These are phyloP conservation scores for Tiliqua scincoides DNA, from an alignment of 2,113 vertebrate genomes.

Conservation along the genomic window DNA sequence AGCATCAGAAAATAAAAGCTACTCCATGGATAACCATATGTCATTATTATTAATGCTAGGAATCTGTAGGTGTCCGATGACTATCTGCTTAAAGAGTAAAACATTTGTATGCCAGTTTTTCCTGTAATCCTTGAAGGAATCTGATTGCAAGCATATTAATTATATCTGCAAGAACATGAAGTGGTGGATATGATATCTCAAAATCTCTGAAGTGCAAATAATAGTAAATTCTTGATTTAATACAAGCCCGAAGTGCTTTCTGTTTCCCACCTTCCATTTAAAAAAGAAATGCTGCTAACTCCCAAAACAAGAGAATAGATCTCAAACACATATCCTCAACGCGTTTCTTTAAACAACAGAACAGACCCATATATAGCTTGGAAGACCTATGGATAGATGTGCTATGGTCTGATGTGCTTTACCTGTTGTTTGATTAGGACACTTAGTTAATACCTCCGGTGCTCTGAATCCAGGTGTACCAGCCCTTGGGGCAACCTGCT, in stretches of 20 bases:
- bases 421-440: conserved; percentile 95
- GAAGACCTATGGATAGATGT: background rate
- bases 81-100: conserved; percentile 47
- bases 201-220: conserved; percentile 2
- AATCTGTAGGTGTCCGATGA: conserved; percentile 35
- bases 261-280: background rate
- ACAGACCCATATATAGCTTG: background rate
- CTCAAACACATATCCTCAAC: background rate
- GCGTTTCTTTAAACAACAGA: conserved; percentile 35
- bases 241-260: background rate
- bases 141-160: conserved; percentile 48
- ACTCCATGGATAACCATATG: background rate
- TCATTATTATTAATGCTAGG: conserved; percentile 24
- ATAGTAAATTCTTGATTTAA: conserved; percentile 5
- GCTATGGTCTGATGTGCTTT: background rate
- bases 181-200: background rate
- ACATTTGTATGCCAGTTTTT: conserved; percentile 12
- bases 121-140: conserved; percentile 24
- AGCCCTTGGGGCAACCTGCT: conserved; percentile 93
- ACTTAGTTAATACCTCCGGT: conserved; percentile 94
- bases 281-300: background rate
- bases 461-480: conserved; percentile 98
- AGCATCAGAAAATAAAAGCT: background rate
- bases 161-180: conserved; percentile 42
- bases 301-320: background rate